Conservation (phyloP, 2,113 vertebrate genomes). For the Laticauda colubrina region DNA sequence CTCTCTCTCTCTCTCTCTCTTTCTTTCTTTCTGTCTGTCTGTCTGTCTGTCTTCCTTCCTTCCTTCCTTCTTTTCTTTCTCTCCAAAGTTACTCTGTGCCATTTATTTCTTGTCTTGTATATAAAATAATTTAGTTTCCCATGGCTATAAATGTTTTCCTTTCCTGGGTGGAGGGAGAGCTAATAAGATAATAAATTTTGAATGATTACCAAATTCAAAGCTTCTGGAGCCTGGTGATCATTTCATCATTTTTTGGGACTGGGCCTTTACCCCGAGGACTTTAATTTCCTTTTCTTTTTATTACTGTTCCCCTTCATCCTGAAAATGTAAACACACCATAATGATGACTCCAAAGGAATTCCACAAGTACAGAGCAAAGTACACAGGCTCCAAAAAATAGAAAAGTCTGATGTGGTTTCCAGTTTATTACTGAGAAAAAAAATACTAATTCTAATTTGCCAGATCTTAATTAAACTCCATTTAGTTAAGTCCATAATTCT, state of each 20-base stretch:
- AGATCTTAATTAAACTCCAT: not conserved
- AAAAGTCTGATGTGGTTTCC: not conserved
- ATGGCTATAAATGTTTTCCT: slow-evolving; percentile 41
- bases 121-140: slow-evolving; percentile 48
- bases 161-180: slow-evolving; percentile 34
- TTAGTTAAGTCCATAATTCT: not conserved
- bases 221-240: slow-evolving; percentile 31
- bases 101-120: slow-evolving; percentile 39
- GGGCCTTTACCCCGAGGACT: slow-evolving; percentile 40
- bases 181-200: slow-evolving; percentile 35
- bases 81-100: slow-evolving; percentile 37
- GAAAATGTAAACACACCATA: slow-evolving; percentile 25
- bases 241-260: slow-evolving; percentile 38
- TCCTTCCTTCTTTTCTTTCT: not conserved
- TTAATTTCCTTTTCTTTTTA: slow-evolving; percentile 53
- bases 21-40: too few species aligned
- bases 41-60: too few species aligned
- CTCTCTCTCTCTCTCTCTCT: too few species aligned
- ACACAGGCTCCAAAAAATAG: slow-evolving; percentile 16
- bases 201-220: slow-evolving; percentile 28
- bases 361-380: slow-evolving; percentile 26
- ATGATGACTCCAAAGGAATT: slow-evolving; percentile 25
- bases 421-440: not conserved
- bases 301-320: slow-evolving; percentile 41
- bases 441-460: not conserved